A percentile compares a stretch with the other conserved stretches of the same genome.
phyloP scores from a whole-genome alignment of 1,140 invertebrate genomes.

The Drosophila lacteicornis region DNA sequence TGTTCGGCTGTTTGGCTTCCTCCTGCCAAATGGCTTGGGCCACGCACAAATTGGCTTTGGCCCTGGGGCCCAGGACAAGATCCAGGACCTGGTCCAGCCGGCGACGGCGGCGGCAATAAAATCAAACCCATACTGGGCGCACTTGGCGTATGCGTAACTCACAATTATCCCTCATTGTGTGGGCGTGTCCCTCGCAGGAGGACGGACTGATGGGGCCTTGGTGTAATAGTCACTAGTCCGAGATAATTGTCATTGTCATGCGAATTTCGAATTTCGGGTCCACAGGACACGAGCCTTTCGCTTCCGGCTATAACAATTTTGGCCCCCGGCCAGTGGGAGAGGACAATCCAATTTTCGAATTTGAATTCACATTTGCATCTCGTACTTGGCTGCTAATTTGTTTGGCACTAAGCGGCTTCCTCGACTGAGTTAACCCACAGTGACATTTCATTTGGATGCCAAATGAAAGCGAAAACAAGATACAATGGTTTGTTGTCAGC shows the following conservation, averaged over 20 bases:
- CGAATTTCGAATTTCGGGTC: constrained; percentile 31
- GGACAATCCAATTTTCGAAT: constrained; percentile 53
- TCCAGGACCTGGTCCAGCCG: background rate
- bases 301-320: constrained; percentile 28
- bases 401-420: constrained; percentile 28
- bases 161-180: constrained; percentile 77
- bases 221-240: constrained; percentile 46
- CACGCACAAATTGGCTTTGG: constrained; percentile 66
- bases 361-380: constrained; percentile 36
- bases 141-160: constrained; percentile 78
- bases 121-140: constrained; percentile 60
- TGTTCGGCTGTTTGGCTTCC: constrained; percentile 59
- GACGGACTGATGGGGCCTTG: constrained; percentile 12
- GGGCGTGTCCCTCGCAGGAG: constrained; percentile 49
- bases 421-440: constrained; percentile 23
- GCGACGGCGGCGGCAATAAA: constrained; percentile 55
- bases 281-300: constrained; percentile 20
- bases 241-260: constrained; percentile 78
- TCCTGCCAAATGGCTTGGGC: constrained; percentile 55
- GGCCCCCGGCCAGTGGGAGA: constrained; percentile 15
- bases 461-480: constrained; percentile 14
- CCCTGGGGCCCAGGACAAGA: constrained; percentile 11
- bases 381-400: constrained; percentile 46
- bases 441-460: constrained; percentile 22
- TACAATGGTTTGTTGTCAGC: background rate